phyloP scores from a whole-genome alignment of 64 coral and sea anemone species.

The Astreopora myriophthalma region DNA sequence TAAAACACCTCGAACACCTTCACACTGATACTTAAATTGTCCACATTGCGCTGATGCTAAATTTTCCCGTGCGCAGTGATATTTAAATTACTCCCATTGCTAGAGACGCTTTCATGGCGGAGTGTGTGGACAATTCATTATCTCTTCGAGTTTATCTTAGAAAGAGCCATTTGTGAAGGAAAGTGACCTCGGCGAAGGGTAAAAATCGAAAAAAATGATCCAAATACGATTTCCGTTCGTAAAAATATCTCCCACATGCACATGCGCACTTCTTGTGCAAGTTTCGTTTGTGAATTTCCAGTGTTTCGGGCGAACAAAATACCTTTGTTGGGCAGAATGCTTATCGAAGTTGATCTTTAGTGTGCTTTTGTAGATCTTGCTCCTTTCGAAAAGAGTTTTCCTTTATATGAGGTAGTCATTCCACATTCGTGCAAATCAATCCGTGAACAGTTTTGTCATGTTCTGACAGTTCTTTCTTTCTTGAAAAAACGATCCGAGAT shows the following conservation, averaged over 20 bases:
- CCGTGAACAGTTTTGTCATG: conserved; percentile 63
- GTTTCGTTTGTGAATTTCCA: conserved; percentile 57
- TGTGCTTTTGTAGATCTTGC: conserved; percentile 44
- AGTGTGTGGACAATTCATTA: no score
- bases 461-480: conserved; percentile 24
- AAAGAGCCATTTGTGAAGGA: background rate
- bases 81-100: no score
- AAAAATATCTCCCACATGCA: conserved; percentile 71
- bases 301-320: conserved; percentile 40
- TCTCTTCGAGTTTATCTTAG: no score
- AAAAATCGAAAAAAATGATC: conserved; percentile 75
- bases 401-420: conserved; percentile 54
- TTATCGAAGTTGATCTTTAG: conserved; percentile 65
- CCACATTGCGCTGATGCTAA: no score
- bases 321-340: conserved; percentile 67
- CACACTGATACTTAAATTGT: no score
- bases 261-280: conserved; percentile 75
- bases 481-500: conserved; percentile 44
- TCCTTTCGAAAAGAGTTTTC: conserved; percentile 60
- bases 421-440: conserved; percentile 51
- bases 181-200: conserved; percentile 60
- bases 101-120: no score
- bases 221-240: conserved; percentile 62
- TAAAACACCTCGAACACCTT: no score
- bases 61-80: no score